These are phyloP conservation scores for Troilus luridus DNA, from an alignment of 2,888 invertebrate species.

Conservation along the genomic window DNA sequence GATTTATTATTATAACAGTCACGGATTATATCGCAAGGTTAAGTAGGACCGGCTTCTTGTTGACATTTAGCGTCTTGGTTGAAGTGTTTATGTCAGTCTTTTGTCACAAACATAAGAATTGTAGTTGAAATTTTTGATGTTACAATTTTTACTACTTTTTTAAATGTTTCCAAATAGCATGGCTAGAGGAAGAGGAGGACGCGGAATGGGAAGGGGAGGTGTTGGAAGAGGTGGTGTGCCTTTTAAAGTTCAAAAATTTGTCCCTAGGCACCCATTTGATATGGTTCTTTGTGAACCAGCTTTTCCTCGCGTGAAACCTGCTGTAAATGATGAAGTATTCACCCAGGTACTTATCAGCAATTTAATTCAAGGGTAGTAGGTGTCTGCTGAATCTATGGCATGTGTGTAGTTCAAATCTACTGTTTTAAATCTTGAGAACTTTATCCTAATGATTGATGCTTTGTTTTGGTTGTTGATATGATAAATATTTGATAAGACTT, in stretches of 20 bases:
- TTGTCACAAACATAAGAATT: slow-evolving; percentile 44
- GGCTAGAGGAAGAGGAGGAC: slow-evolving; percentile 78
- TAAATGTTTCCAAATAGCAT: slow-evolving; percentile 69
- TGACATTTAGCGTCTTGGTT: background rate
- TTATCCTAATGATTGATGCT: background rate
- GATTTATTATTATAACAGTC: background rate
- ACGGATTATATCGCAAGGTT: background rate
- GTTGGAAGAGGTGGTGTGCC: slow-evolving; percentile 62
- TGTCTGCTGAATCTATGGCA: background rate
- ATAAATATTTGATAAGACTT: no score
- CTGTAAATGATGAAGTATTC: slow-evolving; percentile 86
- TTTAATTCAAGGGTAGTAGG: background rate
- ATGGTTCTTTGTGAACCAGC: slow-evolving; percentile 88
- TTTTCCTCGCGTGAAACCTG: slow-evolving; percentile 88
- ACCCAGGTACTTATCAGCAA: slow-evolving; percentile 76
- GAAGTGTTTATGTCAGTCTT: background rate
- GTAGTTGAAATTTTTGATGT: slow-evolving; percentile 44
- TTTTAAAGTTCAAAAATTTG: slow-evolving; percentile 65
- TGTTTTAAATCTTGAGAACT: background rate
- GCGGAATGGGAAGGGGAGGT: slow-evolving; percentile 75
- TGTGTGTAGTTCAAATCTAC: background rate
- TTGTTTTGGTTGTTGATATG: no score
- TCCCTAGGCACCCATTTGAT: slow-evolving; percentile 87
- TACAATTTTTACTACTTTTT: slow-evolving; percentile 35
- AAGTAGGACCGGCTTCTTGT: slow-evolving; percentile 4